Evolutionary conservation across 2,113 vertebrate species (phyloP), one percentile per base, ranked within the genome.

Genomic region (Canis aureus): DNA sequence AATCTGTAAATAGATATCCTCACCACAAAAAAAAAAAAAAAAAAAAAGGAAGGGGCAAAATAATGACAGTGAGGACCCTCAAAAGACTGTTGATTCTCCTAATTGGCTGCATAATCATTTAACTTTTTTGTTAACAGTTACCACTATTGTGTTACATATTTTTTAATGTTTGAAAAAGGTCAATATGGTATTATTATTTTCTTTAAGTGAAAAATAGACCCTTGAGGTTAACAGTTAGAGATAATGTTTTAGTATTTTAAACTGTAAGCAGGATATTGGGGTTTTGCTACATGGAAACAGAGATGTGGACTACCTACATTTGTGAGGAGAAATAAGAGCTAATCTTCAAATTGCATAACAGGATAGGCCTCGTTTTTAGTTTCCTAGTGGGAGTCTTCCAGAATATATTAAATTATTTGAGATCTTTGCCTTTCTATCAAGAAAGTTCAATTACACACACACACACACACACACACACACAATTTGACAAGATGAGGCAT

Each of bases 121-220:
- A 20, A 51, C 5, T 79, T 71, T 73, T 25, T 59, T 64, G 32
- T 64, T 59, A 62, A 27, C 11, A 49, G 8, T 9, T 35, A 35
- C 1, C 11, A 15, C 2, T 79, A 4, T 1, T 59, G 0, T 67
- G 10, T 57, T 22, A 35, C 3, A 3, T 13, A 15, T 71, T 49
- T 57, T 67, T 27, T 69, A 20, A 55, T 69, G 11, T n/a, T 78
- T 69, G 27, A 43, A 60, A 87, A 81, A 89, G 10, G 38, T 84
- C 6, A 73, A 29, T 60, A 13, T 13, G 49, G 1, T 83, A 32
- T 73, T 27, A 29, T 57, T 89, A 32, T 57, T 89, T 74, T 93
- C 10, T 5, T 80, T 84, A 35, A 53, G 10, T 83, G 53, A 88
- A 90, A 60, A 80, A 59, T 9, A 51, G 25, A 20, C 4, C 27